A percentile compares a stretch with the other conserved stretches of the same genome.
Conservation (phyloP, 2,797 vertebrate genomes). For the Sciaenops ocellatus region DNA sequence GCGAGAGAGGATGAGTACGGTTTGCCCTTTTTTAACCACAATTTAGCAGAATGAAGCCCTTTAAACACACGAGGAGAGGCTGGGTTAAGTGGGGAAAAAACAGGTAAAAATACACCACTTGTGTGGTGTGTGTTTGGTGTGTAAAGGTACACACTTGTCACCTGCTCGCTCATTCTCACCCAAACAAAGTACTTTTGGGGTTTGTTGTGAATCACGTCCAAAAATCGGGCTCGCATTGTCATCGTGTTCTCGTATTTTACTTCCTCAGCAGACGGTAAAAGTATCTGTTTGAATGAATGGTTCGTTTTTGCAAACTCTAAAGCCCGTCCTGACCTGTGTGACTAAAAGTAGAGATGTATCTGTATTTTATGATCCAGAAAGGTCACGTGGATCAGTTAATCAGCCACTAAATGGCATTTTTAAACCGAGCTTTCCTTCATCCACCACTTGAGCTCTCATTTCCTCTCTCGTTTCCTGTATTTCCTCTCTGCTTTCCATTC, state of each 20-base stretch:
- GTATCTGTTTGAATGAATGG: not conserved
- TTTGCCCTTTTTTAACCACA: constrained; percentile 58
- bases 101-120: constrained; percentile 50
- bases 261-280: not conserved
- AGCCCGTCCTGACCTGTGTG: constrained; percentile 6
- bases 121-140: constrained; percentile 49
- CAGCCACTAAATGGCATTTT: constrained; percentile 37
- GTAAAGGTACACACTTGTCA: constrained; percentile 59
- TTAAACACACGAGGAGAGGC: constrained; percentile 46
- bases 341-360: not conserved
- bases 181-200: constrained; percentile 38
- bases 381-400: constrained; percentile 57
- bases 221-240: constrained; percentile 16
- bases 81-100: constrained; percentile 60
- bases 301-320: not conserved
- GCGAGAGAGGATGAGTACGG: constrained; percentile 36
- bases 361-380: constrained; percentile 46
- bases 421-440: constrained; percentile 25
- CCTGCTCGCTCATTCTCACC: constrained; percentile 35
- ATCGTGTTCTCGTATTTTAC: not conserved
- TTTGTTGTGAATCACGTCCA: constrained; percentile 25
- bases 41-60: constrained; percentile 54
- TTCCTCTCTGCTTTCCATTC: constrained; percentile 61
- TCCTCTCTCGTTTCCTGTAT: constrained; percentile 62
- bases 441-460: constrained; percentile 55